Base-by-base conservation (phyloP, 2,113 vertebrate genomes). In the Cardinalis cardinalis region DNA sequence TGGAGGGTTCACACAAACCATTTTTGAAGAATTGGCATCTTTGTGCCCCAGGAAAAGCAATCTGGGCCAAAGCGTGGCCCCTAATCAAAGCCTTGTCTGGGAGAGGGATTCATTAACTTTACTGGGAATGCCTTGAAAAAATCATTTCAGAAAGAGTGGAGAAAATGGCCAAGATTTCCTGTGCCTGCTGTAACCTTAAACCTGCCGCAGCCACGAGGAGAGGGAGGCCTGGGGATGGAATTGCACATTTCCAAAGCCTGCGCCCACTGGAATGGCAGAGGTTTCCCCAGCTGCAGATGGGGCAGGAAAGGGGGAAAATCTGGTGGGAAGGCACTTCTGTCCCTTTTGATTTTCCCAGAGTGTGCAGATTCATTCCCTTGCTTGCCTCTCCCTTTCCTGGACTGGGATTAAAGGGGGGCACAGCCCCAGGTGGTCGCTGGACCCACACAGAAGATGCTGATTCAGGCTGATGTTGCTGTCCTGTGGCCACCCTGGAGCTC, bases 111-210 rank as follows among this genome's bases (percentile, higher is more conserved):
- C 89, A 90, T 89, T 94, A 90, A 92, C 63, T 95, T 95, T 64
- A 79, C 87, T 89, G 85, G 74, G 77, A 85, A 61, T 0, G 23
- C 23, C 55, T 78, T 94, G 89, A 88, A 92, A 95, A 95, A 88
- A 88, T 89, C 51, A 94, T 93, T 92, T 93, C 52, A 94, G 80
- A 74, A 95, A 95, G 84, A 78, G 55, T 79, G 83, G 69, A 86
- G 91, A 87, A 95, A 94, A 87, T 56, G 77, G 15, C 70, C 73
- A 70, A 93, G 93, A 87, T 92, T 96, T 96, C 94, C 94, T 95
- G 94, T 79, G 92, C 91, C 84, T 94, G 91, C 70, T 95, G 96
- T 94, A 95, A 96, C 79, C 92, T 93, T 95, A 96, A 96, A 94
- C 94, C 94, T 94, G 91, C 84, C 25, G 11, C 70, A 95, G 94